Evolutionary conservation across 2,888 invertebrate species (phyloP).

Genomic region (Stenotaenia linearis): DNA sequence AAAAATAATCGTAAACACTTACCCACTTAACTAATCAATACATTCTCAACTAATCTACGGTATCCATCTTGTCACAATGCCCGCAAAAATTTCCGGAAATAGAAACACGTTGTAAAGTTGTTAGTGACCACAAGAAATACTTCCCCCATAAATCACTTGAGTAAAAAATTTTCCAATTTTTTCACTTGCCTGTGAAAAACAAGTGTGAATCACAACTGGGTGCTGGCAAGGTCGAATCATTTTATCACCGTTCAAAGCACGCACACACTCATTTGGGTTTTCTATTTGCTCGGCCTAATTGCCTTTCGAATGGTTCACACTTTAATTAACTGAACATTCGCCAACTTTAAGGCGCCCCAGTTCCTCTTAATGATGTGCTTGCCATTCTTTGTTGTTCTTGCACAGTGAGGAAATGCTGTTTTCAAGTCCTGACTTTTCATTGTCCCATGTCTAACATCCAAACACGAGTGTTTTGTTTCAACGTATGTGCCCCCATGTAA

Average conservation of each 20-base stretch:
- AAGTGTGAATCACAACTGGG: not conserved
- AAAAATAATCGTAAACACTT: no score
- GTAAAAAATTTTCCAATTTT: not conserved
- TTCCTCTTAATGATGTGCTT: not conserved
- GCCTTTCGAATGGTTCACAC: slow-evolving; percentile 21
- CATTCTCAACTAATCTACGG: no score
- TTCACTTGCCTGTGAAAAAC: not conserved
- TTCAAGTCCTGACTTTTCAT: not conserved
- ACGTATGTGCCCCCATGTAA: not conserved
- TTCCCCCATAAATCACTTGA: not conserved
- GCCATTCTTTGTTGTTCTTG: not conserved
- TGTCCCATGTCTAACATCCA: not conserved
- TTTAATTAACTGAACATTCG: slow-evolving; percentile 14
- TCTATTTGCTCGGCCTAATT: slow-evolving; percentile 15
- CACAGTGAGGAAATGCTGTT: not conserved
- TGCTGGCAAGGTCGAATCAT: not conserved
- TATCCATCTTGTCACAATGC: no score
- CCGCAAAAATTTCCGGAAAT: no score
- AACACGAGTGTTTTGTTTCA: not conserved
- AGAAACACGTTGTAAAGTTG: no score
- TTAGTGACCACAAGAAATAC: not conserved
- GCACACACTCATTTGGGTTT: not conserved
- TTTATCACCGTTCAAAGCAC: not conserved
- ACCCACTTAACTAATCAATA: no score
- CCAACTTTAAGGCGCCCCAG: not conserved